Conservation (phyloP, 2,888 invertebrate genomes). For the Caenorhabditis japonica region DNA sequence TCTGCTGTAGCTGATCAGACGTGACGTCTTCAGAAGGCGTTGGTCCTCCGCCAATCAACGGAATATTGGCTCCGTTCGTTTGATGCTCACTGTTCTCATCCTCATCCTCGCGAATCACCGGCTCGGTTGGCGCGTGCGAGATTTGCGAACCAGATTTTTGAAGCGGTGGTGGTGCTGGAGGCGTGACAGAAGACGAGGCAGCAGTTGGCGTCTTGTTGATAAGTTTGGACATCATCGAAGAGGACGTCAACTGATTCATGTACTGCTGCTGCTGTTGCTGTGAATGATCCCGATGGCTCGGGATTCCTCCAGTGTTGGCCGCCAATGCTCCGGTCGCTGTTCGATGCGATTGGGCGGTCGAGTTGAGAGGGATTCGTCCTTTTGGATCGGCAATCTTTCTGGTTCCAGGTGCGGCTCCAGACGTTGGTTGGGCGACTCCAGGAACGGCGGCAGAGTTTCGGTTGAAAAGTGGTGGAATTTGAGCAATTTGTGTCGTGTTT, state of each 20-base stretch:
- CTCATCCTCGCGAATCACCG: constrained; percentile 75
- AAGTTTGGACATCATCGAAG: constrained; percentile 52
- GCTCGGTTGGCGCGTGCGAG: constrained; percentile 76
- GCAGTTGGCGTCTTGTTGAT: constrained; percentile 30
- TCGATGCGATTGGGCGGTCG: constrained; percentile 37
- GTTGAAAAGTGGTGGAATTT: constrained; percentile 49
- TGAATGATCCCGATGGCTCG: constrained; percentile 39
- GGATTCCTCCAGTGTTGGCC: constrained; percentile 44
- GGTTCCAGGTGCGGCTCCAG: constrained; percentile 37
- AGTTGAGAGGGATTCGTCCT: constrained; percentile 58
- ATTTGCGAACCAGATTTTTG: constrained; percentile 71
- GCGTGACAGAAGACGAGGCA: constrained; percentile 5
- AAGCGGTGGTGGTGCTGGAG: constrained; percentile 19
- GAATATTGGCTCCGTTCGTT: constrained; percentile 48
- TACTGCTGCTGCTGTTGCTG: constrained; percentile 40
- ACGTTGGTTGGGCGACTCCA: constrained; percentile 11
- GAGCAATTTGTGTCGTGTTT: constrained; percentile 41
- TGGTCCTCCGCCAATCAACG: constrained; percentile 33
- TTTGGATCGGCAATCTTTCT: constrained; percentile 60
- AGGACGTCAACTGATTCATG: constrained; percentile 53
- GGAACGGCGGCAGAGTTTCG: constrained; percentile 33
- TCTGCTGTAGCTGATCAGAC: constrained; percentile 7
- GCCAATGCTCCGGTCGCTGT: constrained; percentile 53
- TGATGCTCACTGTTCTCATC: constrained; percentile 68
- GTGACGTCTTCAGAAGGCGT: constrained; percentile 5